Evolutionary conservation across 2,888 invertebrate genomes (phyloP).

Genomic region (Carpatolechia fugitivella): DNA sequence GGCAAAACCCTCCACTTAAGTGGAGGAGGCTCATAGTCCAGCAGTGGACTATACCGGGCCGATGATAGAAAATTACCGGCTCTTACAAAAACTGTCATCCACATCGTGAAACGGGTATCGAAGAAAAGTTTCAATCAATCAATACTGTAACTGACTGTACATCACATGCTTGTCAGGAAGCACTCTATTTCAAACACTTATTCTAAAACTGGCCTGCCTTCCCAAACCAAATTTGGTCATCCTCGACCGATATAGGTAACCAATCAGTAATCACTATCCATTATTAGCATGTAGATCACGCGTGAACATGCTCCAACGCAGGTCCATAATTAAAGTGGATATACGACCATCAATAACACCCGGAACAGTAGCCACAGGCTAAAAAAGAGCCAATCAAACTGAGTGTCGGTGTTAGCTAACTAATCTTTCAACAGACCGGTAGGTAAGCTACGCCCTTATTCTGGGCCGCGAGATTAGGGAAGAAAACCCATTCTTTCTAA

Average conservation of each 20-base stretch:
- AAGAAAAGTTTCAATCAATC: too few species aligned
- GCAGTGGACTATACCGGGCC: too few species aligned
- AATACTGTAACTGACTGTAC: too few species aligned
- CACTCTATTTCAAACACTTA: too few species aligned
- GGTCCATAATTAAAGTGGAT: neutral
- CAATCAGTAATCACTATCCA: neutral
- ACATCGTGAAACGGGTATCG: too few species aligned
- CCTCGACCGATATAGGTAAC: neutral
- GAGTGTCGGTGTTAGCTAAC: slow-evolving; percentile 28
- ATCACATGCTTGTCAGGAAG: too few species aligned
- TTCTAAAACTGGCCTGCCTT: too few species aligned
- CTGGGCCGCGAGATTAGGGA: neutral
- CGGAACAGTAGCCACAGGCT: neutral
- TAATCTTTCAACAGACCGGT: slow-evolving; percentile 35
- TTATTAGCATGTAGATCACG: neutral
- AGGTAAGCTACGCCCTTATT: neutral
- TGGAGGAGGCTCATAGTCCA: too few species aligned
- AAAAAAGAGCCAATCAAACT: slow-evolving; percentile 25
- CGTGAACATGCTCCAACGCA: neutral
- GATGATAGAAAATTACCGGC: too few species aligned
- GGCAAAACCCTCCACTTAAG: too few species aligned
- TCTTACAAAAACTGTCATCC: too few species aligned
- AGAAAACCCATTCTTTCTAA: neutral
- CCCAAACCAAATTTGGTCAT: neutral
- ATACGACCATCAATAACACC: neutral